A percentile compares a stretch with the other conserved stretches of the same genome.
These are phyloP conservation scores for Congeria kusceri DNA, from an alignment of 2,888 invertebrate species.

Conservation along the genomic window DNA sequence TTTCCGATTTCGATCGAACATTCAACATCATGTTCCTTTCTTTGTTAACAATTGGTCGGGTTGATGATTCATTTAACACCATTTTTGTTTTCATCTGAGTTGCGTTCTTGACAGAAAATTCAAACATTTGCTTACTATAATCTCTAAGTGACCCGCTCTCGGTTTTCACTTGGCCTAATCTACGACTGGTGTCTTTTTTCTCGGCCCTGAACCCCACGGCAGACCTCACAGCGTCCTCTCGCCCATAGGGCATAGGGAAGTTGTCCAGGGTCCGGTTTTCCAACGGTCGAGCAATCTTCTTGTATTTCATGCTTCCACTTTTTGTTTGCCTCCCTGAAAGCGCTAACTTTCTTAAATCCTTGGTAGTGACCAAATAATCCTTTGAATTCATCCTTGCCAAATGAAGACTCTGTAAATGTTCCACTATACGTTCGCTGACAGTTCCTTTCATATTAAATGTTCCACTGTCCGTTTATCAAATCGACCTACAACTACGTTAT, in stretches of 20 bases:
- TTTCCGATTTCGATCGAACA: conserved; percentile 11
- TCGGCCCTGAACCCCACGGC: conserved; percentile 55
- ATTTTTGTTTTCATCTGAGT: background rate
- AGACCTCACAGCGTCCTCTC: conserved; percentile 62
- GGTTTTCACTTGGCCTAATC: conserved; percentile 43
- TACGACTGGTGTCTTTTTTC: conserved; percentile 41
- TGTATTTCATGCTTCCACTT: conserved; percentile 24
- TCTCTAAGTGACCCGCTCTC: conserved; percentile 69
- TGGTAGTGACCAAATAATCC: conserved; percentile 57
- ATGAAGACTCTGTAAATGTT: background rate
- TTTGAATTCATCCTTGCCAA: background rate
- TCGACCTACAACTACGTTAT: background rate
- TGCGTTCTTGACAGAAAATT: conserved; percentile 60
- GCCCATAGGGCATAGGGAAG: conserved; percentile 70
- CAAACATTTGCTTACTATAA: conserved; percentile 73
- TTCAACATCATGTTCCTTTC: background rate
- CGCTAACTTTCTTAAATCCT: conserved; percentile 57
- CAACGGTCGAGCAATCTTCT: conserved; percentile 62
- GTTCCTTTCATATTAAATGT: conserved; percentile 5
- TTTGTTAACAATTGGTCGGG: background rate
- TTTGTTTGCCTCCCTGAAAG: conserved; percentile 43
- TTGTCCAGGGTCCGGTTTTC: conserved; percentile 72
- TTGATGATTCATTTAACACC: conserved; percentile 9
- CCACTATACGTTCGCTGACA: background rate
- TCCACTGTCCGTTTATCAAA: background rate